Percentiles rank a stretch among this genome's conserved stretches.
phyloP scores from a whole-genome alignment of 2,113 vertebrate species.

The Emydocephalus ijimae region DNA sequence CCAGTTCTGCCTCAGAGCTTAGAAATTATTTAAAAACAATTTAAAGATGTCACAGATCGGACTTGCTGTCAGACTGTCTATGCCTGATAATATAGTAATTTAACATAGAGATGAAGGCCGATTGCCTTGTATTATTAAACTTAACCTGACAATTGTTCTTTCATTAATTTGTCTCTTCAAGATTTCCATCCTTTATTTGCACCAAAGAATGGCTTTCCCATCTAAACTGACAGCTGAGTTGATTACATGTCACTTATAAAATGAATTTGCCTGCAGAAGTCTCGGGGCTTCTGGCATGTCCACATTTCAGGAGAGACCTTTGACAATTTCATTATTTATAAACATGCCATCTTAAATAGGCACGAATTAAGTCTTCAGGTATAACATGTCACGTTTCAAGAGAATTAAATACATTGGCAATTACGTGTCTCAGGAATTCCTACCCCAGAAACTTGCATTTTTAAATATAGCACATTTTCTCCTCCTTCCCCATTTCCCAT shows the following conservation, averaged over 20 bases:
- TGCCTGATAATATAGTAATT: conserved; percentile 68
- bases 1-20: conserved; percentile 41
- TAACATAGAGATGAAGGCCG: conserved; percentile 70
- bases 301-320: conserved; percentile 65
- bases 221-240: conserved; percentile 73
- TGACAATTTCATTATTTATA: conserved; percentile 74
- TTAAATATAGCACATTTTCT: background rate
- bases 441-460: conserved; percentile 35
- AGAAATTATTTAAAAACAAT: conserved; percentile 65
- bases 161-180: conserved; percentile 74
- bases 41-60: conserved; percentile 62
- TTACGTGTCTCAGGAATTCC: conserved; percentile 25
- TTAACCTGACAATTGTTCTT: conserved; percentile 73
- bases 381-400: conserved; percentile 60
- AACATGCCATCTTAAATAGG: conserved; percentile 73
- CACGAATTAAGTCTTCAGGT: conserved; percentile 66
- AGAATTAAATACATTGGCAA: conserved; percentile 61
- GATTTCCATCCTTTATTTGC: conserved; percentile 75
- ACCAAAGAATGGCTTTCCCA: conserved; percentile 71
- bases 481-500: background rate
- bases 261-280: conserved; percentile 71
- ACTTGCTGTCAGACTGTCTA: conserved; percentile 63
- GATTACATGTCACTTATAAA: conserved; percentile 79
- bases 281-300: conserved; percentile 66
- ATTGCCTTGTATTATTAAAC: conserved; percentile 76